Percentiles rank a stretch among this genome's conserved stretches.
Evolutionary conservation across 2,888 invertebrate genomes (phyloP).

Genomic region (Argyra leucocephala): DNA sequence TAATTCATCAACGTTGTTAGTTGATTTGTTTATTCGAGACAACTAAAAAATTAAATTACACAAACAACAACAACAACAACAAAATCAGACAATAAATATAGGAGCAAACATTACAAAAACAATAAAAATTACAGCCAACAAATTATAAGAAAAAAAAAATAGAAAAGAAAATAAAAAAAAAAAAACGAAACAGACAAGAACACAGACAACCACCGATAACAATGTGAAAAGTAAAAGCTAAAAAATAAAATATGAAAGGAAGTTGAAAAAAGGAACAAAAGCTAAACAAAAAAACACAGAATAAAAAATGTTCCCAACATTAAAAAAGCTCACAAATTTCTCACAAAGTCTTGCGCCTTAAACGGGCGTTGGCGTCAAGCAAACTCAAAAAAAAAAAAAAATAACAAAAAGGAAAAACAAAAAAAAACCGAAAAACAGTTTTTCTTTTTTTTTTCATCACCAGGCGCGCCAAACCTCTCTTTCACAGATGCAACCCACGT

Average conservation of each 20-base stretch:
- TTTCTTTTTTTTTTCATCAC: background rate
- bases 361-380: conserved; percentile 12
- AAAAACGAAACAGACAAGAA: background rate
- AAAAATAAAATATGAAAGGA: too few species aligned
- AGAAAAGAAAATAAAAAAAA: background rate
- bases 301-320: too few species aligned
- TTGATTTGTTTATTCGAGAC: conserved; percentile 7
- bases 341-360: conserved; percentile 8
- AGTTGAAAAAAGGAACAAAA: too few species aligned
- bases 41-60: background rate
- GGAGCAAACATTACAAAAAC: background rate
- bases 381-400: conserved; percentile 2
- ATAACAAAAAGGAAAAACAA: background rate
- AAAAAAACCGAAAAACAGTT: background rate
- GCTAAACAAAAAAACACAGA: too few species aligned
- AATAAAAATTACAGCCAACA: too few species aligned
- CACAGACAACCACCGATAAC: too few species aligned
- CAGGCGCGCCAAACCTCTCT: background rate
- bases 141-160: background rate
- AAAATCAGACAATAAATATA: background rate
- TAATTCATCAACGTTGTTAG: too few species aligned
- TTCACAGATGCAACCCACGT: too few species aligned
- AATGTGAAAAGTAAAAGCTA: too few species aligned
- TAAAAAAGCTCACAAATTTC: background rate
- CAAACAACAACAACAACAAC: background rate